Evolutionary conservation across 2,113 vertebrate genomes (phyloP).

Genomic region (Physeter macrocephalus): DNA sequence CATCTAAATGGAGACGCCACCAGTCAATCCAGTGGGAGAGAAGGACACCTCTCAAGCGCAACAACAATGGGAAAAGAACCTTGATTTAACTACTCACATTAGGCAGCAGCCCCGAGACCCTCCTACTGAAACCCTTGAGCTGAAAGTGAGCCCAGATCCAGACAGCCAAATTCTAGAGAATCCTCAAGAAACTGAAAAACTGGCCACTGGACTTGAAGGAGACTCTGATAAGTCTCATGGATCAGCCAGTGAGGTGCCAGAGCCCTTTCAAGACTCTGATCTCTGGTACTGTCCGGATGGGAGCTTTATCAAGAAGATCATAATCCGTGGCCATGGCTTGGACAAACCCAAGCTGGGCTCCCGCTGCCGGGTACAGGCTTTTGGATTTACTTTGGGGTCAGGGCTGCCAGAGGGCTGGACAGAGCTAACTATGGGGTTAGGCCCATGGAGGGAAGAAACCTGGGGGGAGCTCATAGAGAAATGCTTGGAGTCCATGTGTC

Average conservation of each 20-base stretch:
- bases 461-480: slow-evolving; percentile 85
- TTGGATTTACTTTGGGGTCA: slow-evolving; percentile 64
- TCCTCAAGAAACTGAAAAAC: not conserved
- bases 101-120: not conserved
- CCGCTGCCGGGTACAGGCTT: slow-evolving; percentile 78
- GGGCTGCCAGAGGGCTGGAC: slow-evolving; percentile 71
- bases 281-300: slow-evolving; percentile 74
- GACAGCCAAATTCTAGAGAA: not conserved
- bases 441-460: slow-evolving; percentile 61
- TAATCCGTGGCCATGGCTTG: slow-evolving; percentile 62
- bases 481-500: slow-evolving; percentile 88
- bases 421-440: slow-evolving; percentile 78
- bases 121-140: not conserved
- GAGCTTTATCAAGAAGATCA: slow-evolving; percentile 74
- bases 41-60: not conserved
- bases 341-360: slow-evolving; percentile 84
- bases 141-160: not conserved
- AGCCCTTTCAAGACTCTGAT: not conserved
- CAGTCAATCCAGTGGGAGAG: not conserved
- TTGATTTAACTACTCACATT: not conserved
- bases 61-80: not conserved
- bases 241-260: not conserved
- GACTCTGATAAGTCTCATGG: not conserved
- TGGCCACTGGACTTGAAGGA: not conserved
- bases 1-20: slow-evolving; percentile 39